phyloP scores from a whole-genome alignment of 2,113 vertebrate genomes.

The Gopherus flavomarginatus region DNA sequence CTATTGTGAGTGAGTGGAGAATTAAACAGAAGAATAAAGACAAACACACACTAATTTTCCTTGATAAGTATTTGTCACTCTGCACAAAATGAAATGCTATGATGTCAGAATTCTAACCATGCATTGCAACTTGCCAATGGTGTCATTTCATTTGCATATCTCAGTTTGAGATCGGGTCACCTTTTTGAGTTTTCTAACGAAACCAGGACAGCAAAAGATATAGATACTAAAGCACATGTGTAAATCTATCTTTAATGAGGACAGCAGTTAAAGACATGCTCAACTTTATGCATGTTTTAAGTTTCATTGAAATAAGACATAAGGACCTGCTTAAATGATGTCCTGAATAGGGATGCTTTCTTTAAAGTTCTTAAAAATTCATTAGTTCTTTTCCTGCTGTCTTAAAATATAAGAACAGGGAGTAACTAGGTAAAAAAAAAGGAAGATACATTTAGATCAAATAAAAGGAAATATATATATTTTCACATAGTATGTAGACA shows the following conservation, averaged over 20 bases:
- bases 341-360: not conserved
- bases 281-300: not conserved
- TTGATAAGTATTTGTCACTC: not conserved
- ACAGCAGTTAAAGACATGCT: not conserved
- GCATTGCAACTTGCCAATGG: not conserved
- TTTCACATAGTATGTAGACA: not conserved
- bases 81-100: rapidly evolving
- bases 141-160: not conserved
- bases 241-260: not conserved
- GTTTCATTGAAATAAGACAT: not conserved
- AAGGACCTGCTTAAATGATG: not conserved
- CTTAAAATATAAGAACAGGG: not conserved
- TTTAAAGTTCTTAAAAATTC: not conserved
- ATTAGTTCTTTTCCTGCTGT: not conserved
- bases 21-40: not conserved
- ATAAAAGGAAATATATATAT: not conserved
- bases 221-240: not conserved
- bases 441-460: not conserved
- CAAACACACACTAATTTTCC: not conserved
- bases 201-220: not conserved
- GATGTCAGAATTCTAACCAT: not conserved
- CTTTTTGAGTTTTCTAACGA: constrained; percentile 7
- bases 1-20: not conserved
- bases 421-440: not conserved
- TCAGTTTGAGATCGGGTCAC: not conserved